These are phyloP conservation scores for Ammodytes dubius DNA, from an alignment of 2,113 vertebrate genomes.

Conservation along the genomic window DNA sequence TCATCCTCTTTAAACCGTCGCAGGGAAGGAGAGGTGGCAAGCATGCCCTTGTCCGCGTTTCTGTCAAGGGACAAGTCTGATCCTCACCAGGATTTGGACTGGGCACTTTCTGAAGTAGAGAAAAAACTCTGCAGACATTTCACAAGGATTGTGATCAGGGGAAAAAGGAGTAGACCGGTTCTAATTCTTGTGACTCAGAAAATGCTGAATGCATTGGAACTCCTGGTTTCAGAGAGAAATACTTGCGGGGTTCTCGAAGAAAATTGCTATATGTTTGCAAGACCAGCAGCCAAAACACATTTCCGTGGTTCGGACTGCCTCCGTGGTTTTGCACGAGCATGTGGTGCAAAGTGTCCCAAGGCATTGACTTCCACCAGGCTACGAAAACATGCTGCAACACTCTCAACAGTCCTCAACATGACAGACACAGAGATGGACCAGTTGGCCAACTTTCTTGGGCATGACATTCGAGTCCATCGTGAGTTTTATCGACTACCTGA, in stretches of 20 bases:
- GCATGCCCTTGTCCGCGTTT: constrained; percentile 44
- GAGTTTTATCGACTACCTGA: no score
- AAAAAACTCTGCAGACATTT: constrained; percentile 34
- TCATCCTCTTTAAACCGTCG: constrained; percentile 26
- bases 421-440: constrained; percentile 51
- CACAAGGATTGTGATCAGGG: constrained; percentile 27
- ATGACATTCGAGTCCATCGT: constrained; percentile 4
- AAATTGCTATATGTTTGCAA: constrained; percentile 42
- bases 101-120: constrained; percentile 34
- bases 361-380: constrained; percentile 45
- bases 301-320: constrained; percentile 53
- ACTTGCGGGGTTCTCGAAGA: constrained; percentile 30
- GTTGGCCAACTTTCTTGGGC: constrained; percentile 46
- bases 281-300: constrained; percentile 43
- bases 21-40: constrained; percentile 30
- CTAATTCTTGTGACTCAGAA: constrained; percentile 43
- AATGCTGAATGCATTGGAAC: constrained; percentile 21
- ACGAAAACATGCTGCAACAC: constrained; percentile 44
- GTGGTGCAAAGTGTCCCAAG: constrained; percentile 35
- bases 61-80: constrained; percentile 10
- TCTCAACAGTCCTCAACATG: constrained; percentile 49
- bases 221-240: constrained; percentile 30
- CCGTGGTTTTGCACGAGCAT: constrained; percentile 32
- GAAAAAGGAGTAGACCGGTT: constrained; percentile 3
- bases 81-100: constrained; percentile 39